These are phyloP conservation scores for Meteorus sp. DNA, from an alignment of 1,140 invertebrate genomes.

Conservation along the genomic window DNA sequence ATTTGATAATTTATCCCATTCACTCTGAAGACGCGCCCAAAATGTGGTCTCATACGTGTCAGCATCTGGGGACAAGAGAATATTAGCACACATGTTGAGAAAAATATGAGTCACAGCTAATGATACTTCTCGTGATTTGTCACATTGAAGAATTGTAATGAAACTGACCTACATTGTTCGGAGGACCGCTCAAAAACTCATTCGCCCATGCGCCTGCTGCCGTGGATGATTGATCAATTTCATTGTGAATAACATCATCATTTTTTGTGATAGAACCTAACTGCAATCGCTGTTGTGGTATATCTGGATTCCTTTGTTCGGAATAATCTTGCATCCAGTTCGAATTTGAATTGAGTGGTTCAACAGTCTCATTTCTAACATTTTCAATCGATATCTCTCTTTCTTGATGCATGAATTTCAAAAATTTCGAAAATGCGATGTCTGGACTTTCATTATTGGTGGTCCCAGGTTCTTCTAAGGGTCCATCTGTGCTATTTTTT, in stretches of 20 bases:
- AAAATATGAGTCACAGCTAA: too few relatives aligned
- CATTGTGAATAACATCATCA: conserved; percentile 34
- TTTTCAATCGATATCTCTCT: conserved; percentile 63
- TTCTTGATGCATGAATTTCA: conserved; percentile 83
- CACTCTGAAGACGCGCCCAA: conserved; percentile 76
- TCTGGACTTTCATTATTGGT: conserved; percentile 68
- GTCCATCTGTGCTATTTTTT: conserved; percentile 30
- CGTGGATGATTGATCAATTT: conserved; percentile 41
- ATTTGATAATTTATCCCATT: conserved; percentile 73
- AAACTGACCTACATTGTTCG: conserved; percentile 21
- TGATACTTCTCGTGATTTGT: too few relatives aligned
- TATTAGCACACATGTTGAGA: conserved; percentile 11
- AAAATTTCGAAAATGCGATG: conserved; percentile 77
- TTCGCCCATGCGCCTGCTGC: conserved; percentile 46
- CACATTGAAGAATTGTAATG: conserved; percentile 7
- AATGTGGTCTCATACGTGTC: conserved; percentile 66
- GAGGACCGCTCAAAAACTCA: conserved; percentile 46
- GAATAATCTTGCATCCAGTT: conserved; percentile 59
- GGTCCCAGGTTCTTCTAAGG: conserved; percentile 50
- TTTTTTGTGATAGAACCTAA: conserved; percentile 41
- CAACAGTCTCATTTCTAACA: conserved; percentile 42
- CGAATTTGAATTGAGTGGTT: conserved; percentile 47
- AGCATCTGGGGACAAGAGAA: conserved; percentile 26
- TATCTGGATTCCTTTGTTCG: conserved; percentile 36
- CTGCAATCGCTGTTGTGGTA: too few relatives aligned